These are phyloP conservation scores for Fissipunctia ypsillon DNA, from an alignment of 2,888 invertebrate genomes.

Conservation along the genomic window DNA sequence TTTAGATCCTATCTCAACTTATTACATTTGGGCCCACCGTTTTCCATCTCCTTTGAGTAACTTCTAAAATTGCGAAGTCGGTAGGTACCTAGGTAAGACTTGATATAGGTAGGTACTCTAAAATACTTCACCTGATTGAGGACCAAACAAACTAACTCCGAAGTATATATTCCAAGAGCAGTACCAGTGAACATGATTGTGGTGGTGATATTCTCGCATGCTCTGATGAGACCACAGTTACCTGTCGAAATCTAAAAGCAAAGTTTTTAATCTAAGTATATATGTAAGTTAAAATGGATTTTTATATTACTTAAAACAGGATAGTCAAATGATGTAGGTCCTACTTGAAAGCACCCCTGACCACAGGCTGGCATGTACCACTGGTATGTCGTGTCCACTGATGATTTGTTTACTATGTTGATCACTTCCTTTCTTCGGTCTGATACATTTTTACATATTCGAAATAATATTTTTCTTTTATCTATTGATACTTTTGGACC, in stretches of 20 bases:
- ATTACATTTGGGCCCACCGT: too few species aligned
- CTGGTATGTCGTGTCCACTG: conserved; percentile 85
- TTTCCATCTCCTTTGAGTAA: too few species aligned
- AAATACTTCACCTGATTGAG: conserved; percentile 82
- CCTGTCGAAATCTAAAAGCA: conserved; percentile 83
- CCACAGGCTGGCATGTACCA: conserved; percentile 84
- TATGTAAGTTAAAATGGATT: neutral
- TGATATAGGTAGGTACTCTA: neutral
- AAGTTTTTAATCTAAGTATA: neutral
- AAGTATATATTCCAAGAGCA: conserved; percentile 83
- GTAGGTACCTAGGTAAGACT: neutral
- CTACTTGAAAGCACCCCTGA: conserved; percentile 85
- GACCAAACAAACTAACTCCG: conserved; percentile 85
- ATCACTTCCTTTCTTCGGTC: conserved; percentile 80
- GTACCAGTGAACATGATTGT: conserved; percentile 81
- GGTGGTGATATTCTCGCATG: conserved; percentile 82
- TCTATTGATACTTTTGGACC: conserved; percentile 82
- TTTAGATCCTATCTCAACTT: too few species aligned
- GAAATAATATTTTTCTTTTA: conserved; percentile 78
- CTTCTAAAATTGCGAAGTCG: neutral
- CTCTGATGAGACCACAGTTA: conserved; percentile 85
- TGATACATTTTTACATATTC: conserved; percentile 80
- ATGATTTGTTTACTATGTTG: conserved; percentile 81
- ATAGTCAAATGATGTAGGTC: conserved; percentile 9
- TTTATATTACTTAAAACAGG: neutral